Conservation (phyloP, 2,797 vertebrate genomes). For the Aeoliscus strigatus region DNA sequence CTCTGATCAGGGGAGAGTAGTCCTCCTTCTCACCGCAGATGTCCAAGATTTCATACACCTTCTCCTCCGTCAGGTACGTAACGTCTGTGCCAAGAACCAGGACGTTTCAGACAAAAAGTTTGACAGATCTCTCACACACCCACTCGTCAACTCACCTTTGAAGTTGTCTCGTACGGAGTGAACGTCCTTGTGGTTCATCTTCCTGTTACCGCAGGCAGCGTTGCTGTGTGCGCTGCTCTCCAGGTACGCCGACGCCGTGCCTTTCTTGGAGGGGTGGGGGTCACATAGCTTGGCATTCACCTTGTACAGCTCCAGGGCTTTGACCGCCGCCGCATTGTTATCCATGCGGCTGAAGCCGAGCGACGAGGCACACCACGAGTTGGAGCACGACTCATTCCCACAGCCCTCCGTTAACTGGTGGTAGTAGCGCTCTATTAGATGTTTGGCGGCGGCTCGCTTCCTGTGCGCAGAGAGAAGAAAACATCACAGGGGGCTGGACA, state of each 20-base stretch:
- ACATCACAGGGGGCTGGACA: too few relatives aligned
- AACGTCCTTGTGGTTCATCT: conserved; percentile 88
- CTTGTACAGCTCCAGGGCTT: conserved; percentile 97
- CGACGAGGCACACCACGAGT: conserved; percentile 96
- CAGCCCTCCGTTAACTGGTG: conserved; percentile 99
- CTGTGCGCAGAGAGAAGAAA: too few relatives aligned
- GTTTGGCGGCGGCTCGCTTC: conserved; percentile 99
- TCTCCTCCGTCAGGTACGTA: conserved; percentile 88
- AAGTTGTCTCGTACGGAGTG: conserved; percentile 82
- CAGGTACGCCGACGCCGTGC: conserved; percentile 80
- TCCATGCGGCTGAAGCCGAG: conserved; percentile 90
- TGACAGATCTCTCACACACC: too few relatives aligned
- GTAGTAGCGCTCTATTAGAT: conserved; percentile 99
- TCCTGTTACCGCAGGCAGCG: conserved; percentile 81
- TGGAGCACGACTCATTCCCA: conserved; percentile 98
- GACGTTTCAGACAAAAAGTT: too few relatives aligned
- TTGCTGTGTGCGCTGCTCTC: conserved; percentile 82
- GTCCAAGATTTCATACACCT: conserved; percentile 86
- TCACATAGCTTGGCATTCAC: conserved; percentile 98
- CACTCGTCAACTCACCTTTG: conserved; percentile 83
- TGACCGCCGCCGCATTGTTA: conserved; percentile 95
- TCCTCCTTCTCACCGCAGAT: conserved; percentile 86
- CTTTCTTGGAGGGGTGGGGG: conserved; percentile 91
- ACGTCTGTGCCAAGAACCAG: conserved; percentile 80
- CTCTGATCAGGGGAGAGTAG: conserved; percentile 87